phyloP scores from a whole-genome alignment of 1,140 invertebrate genomes.

The Ceratoteleas bidentatus region DNA sequence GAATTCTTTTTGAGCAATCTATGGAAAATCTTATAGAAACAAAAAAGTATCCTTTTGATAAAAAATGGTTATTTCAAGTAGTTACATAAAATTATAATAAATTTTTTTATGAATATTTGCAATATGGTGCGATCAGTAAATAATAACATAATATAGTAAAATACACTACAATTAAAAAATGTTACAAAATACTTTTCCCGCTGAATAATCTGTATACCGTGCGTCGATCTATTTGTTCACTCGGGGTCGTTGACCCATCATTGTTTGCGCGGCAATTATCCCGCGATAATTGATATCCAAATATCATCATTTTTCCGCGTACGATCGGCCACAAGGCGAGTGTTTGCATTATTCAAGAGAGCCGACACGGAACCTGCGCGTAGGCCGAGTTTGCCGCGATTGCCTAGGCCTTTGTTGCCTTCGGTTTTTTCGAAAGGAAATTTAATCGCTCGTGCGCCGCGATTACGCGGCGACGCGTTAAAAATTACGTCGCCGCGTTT shows the following conservation, averaged over 20 bases:
- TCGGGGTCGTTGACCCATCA: conserved; percentile 55
- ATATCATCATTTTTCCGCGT: conserved; percentile 59
- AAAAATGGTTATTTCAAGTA: too few relatives aligned
- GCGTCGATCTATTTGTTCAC: conserved; percentile 71
- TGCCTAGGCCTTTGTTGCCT: too few relatives aligned
- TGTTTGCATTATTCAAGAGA: conserved; percentile 36
- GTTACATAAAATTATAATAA: too few relatives aligned
- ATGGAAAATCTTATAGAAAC: too few relatives aligned
- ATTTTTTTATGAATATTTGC: conserved; percentile 16
- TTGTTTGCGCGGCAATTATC: conserved; percentile 70
- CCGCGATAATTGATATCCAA: conserved; percentile 71
- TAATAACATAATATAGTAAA: conserved; percentile 19
- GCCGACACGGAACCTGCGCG: too few relatives aligned
- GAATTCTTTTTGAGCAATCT: too few relatives aligned
- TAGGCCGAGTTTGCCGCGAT: too few relatives aligned
- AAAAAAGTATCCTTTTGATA: too few relatives aligned
- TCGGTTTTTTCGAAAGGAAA: too few relatives aligned
- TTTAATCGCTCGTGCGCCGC: not conserved
- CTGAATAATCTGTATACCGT: conserved; percentile 65
- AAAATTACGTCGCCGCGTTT: conserved; percentile 18
- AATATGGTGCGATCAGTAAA: conserved; percentile 49
- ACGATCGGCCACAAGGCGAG: conserved; percentile 25
- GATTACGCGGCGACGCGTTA: not conserved
- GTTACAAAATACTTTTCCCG: conserved; percentile 42
- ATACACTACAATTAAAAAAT: conserved; percentile 2